These are phyloP conservation scores for Brachypalpus laphriformis DNA, from an alignment of 2,888 invertebrate species.

Conservation along the genomic window DNA sequence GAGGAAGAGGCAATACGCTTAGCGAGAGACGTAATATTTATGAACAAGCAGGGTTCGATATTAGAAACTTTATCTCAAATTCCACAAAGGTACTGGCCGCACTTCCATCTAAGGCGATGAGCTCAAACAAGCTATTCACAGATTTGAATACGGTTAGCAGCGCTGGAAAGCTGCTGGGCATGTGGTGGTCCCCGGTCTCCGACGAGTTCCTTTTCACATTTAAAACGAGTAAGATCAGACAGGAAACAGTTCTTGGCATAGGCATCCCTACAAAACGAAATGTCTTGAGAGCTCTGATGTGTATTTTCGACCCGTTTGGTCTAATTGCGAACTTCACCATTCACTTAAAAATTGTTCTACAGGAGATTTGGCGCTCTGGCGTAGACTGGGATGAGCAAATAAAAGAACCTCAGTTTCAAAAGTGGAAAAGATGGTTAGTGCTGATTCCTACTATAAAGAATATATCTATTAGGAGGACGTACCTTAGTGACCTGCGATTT, in stretches of 20 bases:
- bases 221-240: constrained; percentile 6
- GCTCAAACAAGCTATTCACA: too few species aligned
- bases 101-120: too few species aligned
- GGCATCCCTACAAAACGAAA: constrained; percentile 73
- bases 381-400: constrained; percentile 26
- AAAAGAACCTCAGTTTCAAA: not conserved
- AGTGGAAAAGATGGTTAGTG: not conserved
- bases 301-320: too few species aligned
- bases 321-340: not conserved
- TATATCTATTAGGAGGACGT: not conserved
- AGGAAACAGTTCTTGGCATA: constrained; percentile 22
- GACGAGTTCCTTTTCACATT: constrained; percentile 50
- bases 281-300: constrained; percentile 36
- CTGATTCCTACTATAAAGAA: constrained; percentile 20
- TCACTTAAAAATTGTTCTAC: too few species aligned
- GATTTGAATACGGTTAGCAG: too few species aligned
- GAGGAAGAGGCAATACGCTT: constrained; percentile 56
- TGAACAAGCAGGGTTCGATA: constrained; percentile 21
- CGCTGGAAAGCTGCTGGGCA: too few species aligned
- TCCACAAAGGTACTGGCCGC: too few species aligned
- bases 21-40: constrained; percentile 22
- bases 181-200: too few species aligned
- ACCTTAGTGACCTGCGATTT: not conserved
- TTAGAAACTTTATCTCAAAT: too few species aligned
- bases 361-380: constrained; percentile 7